A percentile compares a stretch with the other conserved stretches of the same genome.
Conservation (phyloP, 2,113 vertebrate species). For the Uropsilus gracilis region DNA sequence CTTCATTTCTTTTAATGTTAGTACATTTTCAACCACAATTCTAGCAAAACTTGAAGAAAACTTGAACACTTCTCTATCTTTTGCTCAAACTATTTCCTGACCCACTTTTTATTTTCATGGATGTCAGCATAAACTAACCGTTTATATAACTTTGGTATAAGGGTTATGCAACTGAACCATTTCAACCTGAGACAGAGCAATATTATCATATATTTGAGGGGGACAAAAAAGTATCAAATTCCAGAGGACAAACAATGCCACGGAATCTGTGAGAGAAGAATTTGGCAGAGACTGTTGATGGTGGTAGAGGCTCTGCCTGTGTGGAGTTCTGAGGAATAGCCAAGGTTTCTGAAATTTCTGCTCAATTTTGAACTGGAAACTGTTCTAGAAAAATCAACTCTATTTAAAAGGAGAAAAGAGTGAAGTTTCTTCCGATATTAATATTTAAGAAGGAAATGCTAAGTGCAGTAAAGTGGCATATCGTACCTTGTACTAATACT, state of each 20-base stretch:
- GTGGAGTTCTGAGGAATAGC: too few species aligned
- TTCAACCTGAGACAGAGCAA: slow-evolving; percentile 51
- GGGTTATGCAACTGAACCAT: slow-evolving; percentile 40
- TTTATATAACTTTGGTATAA: background rate
- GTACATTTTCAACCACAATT: slow-evolving; percentile 77
- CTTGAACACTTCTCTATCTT: slow-evolving; percentile 44
- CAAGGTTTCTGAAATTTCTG: background rate
- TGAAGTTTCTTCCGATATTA: background rate
- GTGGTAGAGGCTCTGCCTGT: background rate
- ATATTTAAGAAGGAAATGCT: slow-evolving; percentile 4
- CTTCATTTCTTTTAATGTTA: slow-evolving; percentile 77
- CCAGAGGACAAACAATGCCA: slow-evolving; percentile 37
- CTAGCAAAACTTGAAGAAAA: slow-evolving; percentile 64
- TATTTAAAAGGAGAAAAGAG: background rate
- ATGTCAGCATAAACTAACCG: background rate
- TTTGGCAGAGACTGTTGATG: background rate
- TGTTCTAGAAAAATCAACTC: background rate
- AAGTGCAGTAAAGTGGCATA: too few species aligned
- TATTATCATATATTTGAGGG: slow-evolving; percentile 50
- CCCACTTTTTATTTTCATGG: slow-evolving; percentile 59
- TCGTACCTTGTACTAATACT: too few species aligned
- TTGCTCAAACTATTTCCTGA: background rate
- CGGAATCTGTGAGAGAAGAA: background rate
- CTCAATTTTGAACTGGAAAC: background rate
- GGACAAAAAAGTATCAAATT: slow-evolving; percentile 58